Percentiles rank a stretch among this genome's conserved stretches.
phyloP scores from a whole-genome alignment of 2,113 vertebrate genomes.

The Sylvietta virens region DNA sequence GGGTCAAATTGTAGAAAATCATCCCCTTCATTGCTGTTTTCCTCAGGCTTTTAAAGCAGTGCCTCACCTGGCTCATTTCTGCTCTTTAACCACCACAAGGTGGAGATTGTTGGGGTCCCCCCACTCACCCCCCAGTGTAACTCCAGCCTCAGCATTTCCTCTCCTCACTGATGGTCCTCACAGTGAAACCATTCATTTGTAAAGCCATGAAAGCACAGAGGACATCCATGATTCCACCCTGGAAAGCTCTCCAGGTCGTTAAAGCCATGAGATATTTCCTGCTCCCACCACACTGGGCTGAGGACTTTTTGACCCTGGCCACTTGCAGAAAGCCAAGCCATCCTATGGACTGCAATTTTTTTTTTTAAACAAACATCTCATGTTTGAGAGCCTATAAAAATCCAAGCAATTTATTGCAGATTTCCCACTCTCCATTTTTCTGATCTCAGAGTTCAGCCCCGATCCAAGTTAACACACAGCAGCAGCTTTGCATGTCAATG shows the following conservation, averaged over 20 bases:
- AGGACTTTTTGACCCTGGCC: not conserved
- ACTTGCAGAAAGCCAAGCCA: not conserved
- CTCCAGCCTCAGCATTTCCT: not conserved
- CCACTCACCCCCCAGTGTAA: rapidly evolving
- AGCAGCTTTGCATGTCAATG: not conserved
- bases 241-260: not conserved
- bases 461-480: not conserved
- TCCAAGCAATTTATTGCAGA: not conserved
- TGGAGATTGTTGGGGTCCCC: rapidly evolving
- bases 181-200: not conserved
- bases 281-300: not conserved
- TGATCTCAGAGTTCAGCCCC: constrained; percentile 10
- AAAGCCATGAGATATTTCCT: not conserved
- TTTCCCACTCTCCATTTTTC: not conserved
- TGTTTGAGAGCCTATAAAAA: not conserved
- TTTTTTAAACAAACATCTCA: not conserved
- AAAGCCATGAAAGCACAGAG: not conserved
- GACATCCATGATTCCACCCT: not conserved
- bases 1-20: not conserved
- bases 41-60: not conserved
- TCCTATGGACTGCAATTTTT: not conserved
- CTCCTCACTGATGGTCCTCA: rapidly evolving
- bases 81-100: not conserved
- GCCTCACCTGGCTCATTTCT: not conserved
- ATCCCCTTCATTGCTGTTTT: not conserved